Base-by-base conservation (phyloP, 2,113 vertebrate genomes). In the Centropus unirufus region DNA sequence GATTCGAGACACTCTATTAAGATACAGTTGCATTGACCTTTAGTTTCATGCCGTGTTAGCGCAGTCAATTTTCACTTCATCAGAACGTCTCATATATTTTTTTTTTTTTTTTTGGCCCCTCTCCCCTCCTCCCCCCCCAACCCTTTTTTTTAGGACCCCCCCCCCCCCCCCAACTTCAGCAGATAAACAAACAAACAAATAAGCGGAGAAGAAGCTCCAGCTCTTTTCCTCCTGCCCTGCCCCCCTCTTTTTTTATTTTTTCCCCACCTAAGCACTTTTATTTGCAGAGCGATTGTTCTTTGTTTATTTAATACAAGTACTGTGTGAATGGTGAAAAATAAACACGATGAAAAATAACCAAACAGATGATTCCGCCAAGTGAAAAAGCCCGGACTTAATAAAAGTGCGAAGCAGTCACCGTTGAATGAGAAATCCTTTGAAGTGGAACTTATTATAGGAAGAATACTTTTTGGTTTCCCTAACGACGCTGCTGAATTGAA, bases 401-500 rank as follows among this genome's bases (percentile, higher is more conserved):
- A 99, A 99, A 99, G 98, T 98, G 98, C 97, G 98, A 98, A 98
- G 99, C 98, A 98, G 99, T 98, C 98, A 98, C 98, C 98, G 98
- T 97, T 99, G 98, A 99, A 98, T 98, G 98, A 98, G 98, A 98
- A 98, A 98, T 96, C 98, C 99, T 99, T 99, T 99, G 99, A 99
- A 99, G 99, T 99, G 98, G 98, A 98, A 99, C 99, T 99, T 99
- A 99, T 99, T 99, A 98, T 99, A 98, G 98, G 98, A 98, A 98
- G 98, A 98, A 99, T 99, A 99, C 98, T 99, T 99, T 94, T 97
- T 95, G 99, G 99, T 99, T 99, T 99, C 99, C 99, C 98, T 99
- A 99, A 99, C 99, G 98, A 99, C 99, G 98, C 98, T 78, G 98
- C 98, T 99, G 98, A 99, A 99, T 99, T 98, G 99, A 99, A 99